Conservation (phyloP, 2,797 vertebrate species). For the Fratercula arctica region DNA sequence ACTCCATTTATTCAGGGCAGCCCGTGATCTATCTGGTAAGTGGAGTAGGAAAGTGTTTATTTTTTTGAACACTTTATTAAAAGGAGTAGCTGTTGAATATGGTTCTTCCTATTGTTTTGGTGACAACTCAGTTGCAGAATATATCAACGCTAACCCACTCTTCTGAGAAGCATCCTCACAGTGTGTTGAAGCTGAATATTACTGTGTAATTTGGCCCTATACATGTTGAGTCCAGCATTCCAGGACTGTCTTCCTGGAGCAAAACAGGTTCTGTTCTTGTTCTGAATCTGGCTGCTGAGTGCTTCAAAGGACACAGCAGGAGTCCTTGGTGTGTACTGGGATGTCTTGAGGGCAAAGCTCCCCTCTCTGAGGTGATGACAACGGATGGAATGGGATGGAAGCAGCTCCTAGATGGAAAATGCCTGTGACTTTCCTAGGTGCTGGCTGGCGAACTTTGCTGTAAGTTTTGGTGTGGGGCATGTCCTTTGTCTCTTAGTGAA, state of each 20-base stretch:
- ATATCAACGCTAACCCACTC: neutral
- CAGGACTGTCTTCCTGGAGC: neutral
- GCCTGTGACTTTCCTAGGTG: neutral
- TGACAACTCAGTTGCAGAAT: neutral
- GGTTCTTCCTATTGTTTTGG: neutral
- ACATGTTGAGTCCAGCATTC: neutral
- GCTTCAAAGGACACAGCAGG: neutral
- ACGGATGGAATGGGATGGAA: neutral
- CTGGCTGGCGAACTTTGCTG: neutral
- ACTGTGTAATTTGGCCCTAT: neutral
- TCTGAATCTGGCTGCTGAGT: neutral
- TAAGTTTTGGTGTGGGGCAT: neutral
- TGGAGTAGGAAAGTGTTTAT: neutral
- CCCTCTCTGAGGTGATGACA: rapidly evolving
- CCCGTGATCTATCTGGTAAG: neutral
- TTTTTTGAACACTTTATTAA: neutral
- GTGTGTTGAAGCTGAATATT: neutral
- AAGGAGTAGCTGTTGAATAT: neutral
- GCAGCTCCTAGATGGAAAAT: neutral
- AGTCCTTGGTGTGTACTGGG: neutral
- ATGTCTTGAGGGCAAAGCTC: neutral
- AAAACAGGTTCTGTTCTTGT: neutral
- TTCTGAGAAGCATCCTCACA: neutral
- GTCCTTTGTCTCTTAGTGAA: neutral
- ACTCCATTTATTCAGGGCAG: neutral